Evolutionary conservation across 1,140 invertebrate species (phyloP), one percentile per base, ranked within the genome.

Genomic region (Zeugodacus cucurbitae): DNA sequence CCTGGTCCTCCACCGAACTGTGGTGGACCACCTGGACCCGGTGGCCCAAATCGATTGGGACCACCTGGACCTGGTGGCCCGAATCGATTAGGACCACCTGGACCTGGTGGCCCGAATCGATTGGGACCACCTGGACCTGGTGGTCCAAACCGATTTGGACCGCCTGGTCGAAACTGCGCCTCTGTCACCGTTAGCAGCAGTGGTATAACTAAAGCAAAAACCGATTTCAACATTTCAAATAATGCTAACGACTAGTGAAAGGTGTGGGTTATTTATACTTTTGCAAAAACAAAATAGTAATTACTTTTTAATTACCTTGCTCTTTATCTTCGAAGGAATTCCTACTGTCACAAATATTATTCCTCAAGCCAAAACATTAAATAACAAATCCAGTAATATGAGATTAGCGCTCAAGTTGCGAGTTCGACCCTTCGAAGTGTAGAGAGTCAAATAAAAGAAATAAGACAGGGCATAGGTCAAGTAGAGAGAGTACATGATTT

Each of bases 281-380:
- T 26, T n/a, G 7, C 3, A 26, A 48, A 3, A 26, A 48, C 41
- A 48, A 82, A 29, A 78, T 44, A 44, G 8, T 82, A 82, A 82
- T 82, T 82, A 82, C 37, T 82, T 82, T 48, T 82, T 82, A 48
- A 82, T 82, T 82, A 41, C 74, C 14, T 82, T 34, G 8, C 8
- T 29, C 8, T 22, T 82, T 82, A 82, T 82, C 74, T 22, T 11
- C 26, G 41, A 48, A 20, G 17, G 34, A 74, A 37, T 41, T 41
- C 5, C 17, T 14, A 37, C 17, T 22, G 70, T 10, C 64, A 67
- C 26, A 67, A 32, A 67, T 62, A 62, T 54, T 17, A 54, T 4
- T 17, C 3, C 20, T 54, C 20, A 54, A 54, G 48, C 20, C 48
- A 20, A 54, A 54, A 54, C 48, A 20, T 20, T 4, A 11, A 54